phyloP scores from a whole-genome alignment of 2,113 vertebrate genomes.

The Crocuta crocuta region DNA sequence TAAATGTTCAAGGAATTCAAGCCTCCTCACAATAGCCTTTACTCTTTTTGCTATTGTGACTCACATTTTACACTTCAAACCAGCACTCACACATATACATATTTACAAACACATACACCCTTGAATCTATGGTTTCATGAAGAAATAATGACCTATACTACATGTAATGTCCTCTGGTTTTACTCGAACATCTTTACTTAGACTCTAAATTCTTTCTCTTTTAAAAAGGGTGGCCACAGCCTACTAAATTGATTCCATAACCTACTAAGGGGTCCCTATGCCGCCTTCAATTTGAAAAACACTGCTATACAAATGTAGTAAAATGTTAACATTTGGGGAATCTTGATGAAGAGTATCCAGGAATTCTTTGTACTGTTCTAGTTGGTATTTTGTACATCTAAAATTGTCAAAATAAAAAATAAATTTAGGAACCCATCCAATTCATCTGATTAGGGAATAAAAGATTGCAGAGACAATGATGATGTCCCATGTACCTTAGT shows the following conservation, averaged over 20 bases:
- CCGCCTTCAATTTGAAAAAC: background rate
- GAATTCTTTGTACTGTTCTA: background rate
- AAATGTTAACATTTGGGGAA: background rate
- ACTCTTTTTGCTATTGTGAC: background rate
- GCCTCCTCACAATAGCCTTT: background rate
- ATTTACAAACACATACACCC: background rate
- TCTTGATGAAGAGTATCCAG: background rate
- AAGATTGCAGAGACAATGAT: background rate
- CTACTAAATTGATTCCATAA: constrained; percentile 31
- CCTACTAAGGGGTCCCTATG: background rate
- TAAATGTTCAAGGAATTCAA: background rate
- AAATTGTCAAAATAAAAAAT: constrained; percentile 45
- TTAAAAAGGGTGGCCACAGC: background rate
- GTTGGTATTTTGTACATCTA: background rate
- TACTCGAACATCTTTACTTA: background rate
- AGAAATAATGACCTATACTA: background rate
- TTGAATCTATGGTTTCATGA: background rate
- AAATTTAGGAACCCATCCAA: background rate
- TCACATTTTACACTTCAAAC: background rate
- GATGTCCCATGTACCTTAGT: background rate
- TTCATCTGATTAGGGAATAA: background rate
- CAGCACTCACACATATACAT: background rate
- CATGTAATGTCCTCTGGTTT: background rate
- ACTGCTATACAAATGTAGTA: background rate
- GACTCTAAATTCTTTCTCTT: background rate